Evolutionary conservation across 2,113 vertebrate genomes (phyloP).

Genomic region (Meleagris gallopavo): DNA sequence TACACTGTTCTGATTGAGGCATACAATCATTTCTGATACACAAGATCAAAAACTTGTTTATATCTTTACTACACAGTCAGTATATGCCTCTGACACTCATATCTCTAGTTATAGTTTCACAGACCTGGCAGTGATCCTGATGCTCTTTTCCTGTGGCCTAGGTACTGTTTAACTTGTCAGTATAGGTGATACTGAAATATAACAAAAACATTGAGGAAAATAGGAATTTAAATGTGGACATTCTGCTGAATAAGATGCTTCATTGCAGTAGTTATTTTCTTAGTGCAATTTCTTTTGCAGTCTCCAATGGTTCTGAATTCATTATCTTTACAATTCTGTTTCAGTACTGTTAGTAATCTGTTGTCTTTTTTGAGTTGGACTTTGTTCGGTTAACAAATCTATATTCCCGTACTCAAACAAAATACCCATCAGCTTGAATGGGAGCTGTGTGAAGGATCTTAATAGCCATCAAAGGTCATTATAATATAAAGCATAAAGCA

Average conservation of each 20-base stretch:
- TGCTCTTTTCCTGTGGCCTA: background rate
- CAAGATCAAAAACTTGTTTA: background rate
- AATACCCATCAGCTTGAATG: conserved; percentile 50
- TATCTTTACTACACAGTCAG: background rate
- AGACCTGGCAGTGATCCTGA: background rate
- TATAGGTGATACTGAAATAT: background rate
- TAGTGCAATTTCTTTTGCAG: conserved; percentile 36
- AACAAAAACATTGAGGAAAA: background rate
- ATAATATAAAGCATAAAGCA: conserved; percentile 15
- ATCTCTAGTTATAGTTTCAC: background rate
- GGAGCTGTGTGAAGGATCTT: conserved; percentile 38
- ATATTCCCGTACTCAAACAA: conserved; percentile 60
- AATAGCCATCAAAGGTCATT: conserved; percentile 34
- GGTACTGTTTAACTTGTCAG: background rate
- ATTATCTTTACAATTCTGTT: conserved; percentile 42
- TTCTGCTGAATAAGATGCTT: conserved; percentile 24
- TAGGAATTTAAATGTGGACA: background rate
- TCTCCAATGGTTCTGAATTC: conserved; percentile 2
- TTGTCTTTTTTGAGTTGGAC: conserved; percentile 32
- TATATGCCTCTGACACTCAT: background rate
- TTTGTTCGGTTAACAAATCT: background rate
- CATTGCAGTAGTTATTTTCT: conserved; percentile 21
- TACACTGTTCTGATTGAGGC: background rate
- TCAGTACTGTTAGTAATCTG: conserved; percentile 29
- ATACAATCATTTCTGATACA: background rate